Percentiles rank a stretch among this genome's conserved stretches.
Conservation (phyloP, 2,113 vertebrate genomes). For the Brienomyrus brachyistius region DNA sequence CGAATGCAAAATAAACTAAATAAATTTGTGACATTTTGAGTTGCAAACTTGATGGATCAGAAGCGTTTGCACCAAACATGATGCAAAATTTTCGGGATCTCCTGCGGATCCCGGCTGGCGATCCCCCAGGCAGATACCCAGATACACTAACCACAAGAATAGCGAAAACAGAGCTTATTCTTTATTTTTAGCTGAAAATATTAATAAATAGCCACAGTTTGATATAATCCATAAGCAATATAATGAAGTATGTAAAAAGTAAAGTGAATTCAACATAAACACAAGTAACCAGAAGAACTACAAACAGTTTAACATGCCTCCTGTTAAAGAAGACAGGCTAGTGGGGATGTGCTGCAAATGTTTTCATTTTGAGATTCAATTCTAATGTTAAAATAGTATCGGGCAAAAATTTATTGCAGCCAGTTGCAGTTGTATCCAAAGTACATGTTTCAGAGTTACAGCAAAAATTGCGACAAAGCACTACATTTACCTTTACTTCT, state of each 20-base stretch:
- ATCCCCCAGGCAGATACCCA: too few relatives aligned
- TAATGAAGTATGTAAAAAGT: background rate
- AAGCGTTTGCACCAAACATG: background rate
- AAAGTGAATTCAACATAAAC: background rate
- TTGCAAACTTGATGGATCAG: background rate
- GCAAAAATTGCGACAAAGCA: background rate
- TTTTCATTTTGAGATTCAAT: background rate
- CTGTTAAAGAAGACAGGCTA: background rate
- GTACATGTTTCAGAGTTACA: background rate
- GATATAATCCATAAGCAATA: background rate
- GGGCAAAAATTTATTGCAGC: background rate
- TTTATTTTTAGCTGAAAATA: background rate
- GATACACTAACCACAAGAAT: background rate
- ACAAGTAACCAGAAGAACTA: background rate
- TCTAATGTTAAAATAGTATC: background rate
- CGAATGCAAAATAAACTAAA: background rate
- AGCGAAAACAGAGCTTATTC: background rate
- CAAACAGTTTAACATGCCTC: background rate
- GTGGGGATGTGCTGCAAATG: background rate
- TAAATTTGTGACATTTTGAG: background rate
- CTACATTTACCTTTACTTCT: background rate
- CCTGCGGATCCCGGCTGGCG: too few relatives aligned
- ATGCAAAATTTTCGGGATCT: background rate
- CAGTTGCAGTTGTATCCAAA: background rate
- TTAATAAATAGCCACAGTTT: background rate